Base-by-base conservation (phyloP, 2,113 vertebrate genomes). In the Peromyscus leucopus region DNA sequence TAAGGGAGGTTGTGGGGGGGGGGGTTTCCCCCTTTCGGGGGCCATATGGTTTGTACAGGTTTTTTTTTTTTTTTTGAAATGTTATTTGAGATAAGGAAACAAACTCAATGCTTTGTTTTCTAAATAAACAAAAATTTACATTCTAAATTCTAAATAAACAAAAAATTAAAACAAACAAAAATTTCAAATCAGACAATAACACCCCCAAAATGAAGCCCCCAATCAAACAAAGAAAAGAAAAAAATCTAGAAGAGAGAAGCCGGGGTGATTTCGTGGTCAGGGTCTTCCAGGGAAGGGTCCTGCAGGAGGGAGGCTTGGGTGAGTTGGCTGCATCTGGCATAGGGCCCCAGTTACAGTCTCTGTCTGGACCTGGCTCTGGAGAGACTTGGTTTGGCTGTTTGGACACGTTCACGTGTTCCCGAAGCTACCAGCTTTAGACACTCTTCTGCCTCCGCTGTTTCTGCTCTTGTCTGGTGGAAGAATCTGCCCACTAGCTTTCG, bases 31-130 rank as follows among this genome's bases (percentile, higher is more conserved):
- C 1, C 69, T 86, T n/a, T 65, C 6, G 55, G 11, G 80, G 55
- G 67, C 42, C 65, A 91, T 65, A 51, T 78, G 33, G 36, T 1
- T 36, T 87, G 75, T 71, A 74, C 82, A 87, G 33, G 46, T 72
- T 51, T 79, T n/a, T 31, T 67, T 87, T 90, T 90, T 94, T 59
- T 67, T 94, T 59, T 67, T 67, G 0, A 72, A 89, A 89, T 3
- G 7, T 39, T 74, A 5, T 94, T 82, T 79, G 51, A 69, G 67
- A 48, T 42, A 61, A 76, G 69, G 72, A 93, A 98, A 88, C 86
- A 93, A 95, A 84, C 1, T 2, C 42, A 80, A 2, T 42, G 31
- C 26, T 93, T 55, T 90, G 80, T 93, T 33, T 93, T 93, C 96
- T 86, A 84, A 89, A 71, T 65, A 80, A 51, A 51, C 8, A 51